Base-by-base conservation (phyloP, 2,888 invertebrate genomes). In the Caenorhabditis angaria region DNA sequence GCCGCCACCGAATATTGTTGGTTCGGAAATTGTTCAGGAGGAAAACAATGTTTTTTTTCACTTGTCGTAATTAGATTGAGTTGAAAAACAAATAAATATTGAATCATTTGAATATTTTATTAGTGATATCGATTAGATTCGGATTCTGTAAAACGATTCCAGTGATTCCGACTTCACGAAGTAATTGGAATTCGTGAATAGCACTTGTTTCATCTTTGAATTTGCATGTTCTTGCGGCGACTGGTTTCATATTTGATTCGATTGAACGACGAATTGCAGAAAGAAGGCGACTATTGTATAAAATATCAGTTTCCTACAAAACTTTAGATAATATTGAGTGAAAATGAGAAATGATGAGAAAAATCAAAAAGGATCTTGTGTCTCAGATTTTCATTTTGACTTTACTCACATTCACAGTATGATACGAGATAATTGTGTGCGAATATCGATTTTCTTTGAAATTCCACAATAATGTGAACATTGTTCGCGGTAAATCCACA, bases 91-190 rank as follows among this genome's bases (percentile, higher is more conserved):
- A 32, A 32, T 8, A 32, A 32, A 32, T 8, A 32, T 32, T 12
- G 12, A 32, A 56, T 54, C 61, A 29, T 20, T 55, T 64, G 56
- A 71, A 71, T 8, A 71, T 51, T 54, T 57, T 28, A 60, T 71
- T 71, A 12, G 66, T 67, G 57, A 67, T 57, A 54, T 66, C 66
- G 29, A 71, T 71, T 8, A 73, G 61, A 47, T 68, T 68, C 59
- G 72, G 72, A 51, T 73, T 73, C 24, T 65, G 67, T 14, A 73
- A 57, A n/a, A 73, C 67, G 20, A 66, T 68, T 56, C 72, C 72
- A 29, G 58, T 68, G 68, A 73, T 68, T 48, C 72, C 72, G 41
- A 73, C 65, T 51, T 61, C 59, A 29, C 61, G 61, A n/a, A 73
- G 62, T 20, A 65, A 50, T 35, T 35, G 14, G 53, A 68, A 68